A percentile compares a stretch with the other conserved stretches of the same genome.
These are phyloP conservation scores for Samia ricini DNA, from an alignment of 1,140 invertebrate genomes.

Conservation along the genomic window DNA sequence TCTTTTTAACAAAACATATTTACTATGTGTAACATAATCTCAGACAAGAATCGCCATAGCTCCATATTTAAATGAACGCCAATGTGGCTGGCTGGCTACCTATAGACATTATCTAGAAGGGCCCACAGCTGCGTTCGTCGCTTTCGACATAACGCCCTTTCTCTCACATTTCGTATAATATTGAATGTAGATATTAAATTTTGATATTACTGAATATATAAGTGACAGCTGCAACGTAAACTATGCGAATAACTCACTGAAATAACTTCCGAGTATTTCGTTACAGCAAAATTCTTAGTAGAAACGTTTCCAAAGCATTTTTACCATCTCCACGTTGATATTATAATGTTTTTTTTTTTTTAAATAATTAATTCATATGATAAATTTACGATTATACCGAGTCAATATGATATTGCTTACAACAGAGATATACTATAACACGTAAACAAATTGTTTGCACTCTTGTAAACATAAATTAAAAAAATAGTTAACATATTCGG, in stretches of 20 bases:
- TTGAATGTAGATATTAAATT: constrained; percentile 54
- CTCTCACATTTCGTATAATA: constrained; percentile 34
- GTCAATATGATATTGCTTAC: no score
- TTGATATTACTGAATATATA: constrained; percentile 48
- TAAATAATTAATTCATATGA: no score
- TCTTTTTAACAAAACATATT: no score
- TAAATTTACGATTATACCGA: no score
- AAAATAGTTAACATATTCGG: no score
- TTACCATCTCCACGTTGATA: not conserved
- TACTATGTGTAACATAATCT: not conserved
- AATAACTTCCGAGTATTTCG: not conserved
- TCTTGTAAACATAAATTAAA: no score
- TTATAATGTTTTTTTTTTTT: no score
- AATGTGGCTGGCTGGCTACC: no score
- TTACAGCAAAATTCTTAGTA: not conserved
- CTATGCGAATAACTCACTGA: constrained; percentile 10
- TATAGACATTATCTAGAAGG: constrained; percentile 1
- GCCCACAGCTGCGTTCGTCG: constrained; percentile 23
- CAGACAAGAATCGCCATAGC: not conserved
- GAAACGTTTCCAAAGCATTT: not conserved
- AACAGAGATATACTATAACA: no score
- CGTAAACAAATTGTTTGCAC: no score
- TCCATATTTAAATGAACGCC: not conserved
- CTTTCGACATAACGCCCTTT: not conserved
- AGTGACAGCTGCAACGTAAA: constrained; percentile 52